These are phyloP conservation scores for Caranx ignobilis DNA, from an alignment of 2,113 vertebrate genomes.

Conservation along the genomic window DNA sequence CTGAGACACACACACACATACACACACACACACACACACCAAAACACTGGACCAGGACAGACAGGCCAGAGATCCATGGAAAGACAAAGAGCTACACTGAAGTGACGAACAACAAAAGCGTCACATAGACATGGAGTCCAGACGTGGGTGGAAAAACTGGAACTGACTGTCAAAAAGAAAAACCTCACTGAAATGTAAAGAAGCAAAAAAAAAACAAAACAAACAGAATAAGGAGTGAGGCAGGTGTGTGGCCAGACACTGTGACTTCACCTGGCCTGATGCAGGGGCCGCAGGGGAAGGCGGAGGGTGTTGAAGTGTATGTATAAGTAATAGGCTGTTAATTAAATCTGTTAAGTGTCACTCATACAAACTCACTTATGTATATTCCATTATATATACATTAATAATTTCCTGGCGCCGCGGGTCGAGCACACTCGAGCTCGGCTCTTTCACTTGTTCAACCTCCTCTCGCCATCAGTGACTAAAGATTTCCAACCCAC, in stretches of 20 bases:
- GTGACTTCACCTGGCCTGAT: not conserved
- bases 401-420: not conserved
- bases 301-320: not conserved
- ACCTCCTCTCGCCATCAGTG: constrained; percentile 10
- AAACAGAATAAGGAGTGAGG: constrained; percentile 8
- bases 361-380: constrained; percentile 3
- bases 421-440: constrained; percentile 31
- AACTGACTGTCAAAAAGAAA: constrained; percentile 27
- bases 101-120: constrained; percentile 61
- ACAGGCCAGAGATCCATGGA: constrained; percentile 35
- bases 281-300: not conserved
- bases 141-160: constrained; percentile 19
- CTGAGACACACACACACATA: constrained; percentile 53
- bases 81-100: constrained; percentile 53
- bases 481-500: constrained; percentile 32
- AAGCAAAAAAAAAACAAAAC: not conserved
- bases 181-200: not conserved
- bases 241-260: not conserved
- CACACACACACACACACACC: constrained; percentile 13
- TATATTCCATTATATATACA: not conserved
- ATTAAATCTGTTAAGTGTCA: not conserved
- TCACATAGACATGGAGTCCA: constrained; percentile 59
- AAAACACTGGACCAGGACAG: constrained; percentile 55
- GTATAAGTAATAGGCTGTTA: constrained; percentile 5
- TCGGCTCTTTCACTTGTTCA: not conserved